Percentiles rank a stretch among this genome's conserved stretches.
Evolutionary conservation across 2,888 invertebrate species (phyloP).

Genomic region (Heliconius erato): DNA sequence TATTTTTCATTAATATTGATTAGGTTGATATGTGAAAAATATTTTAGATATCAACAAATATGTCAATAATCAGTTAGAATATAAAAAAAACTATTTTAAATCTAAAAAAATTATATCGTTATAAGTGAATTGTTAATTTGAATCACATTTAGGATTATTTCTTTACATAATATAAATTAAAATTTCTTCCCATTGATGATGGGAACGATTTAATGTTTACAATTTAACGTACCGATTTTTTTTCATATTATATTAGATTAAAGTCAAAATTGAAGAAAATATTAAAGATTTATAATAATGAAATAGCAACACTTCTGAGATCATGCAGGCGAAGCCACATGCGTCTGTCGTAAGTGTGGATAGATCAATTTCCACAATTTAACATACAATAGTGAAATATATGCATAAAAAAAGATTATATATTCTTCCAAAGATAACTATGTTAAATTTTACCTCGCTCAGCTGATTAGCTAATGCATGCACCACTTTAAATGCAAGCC

Average conservation of each 20-base stretch:
- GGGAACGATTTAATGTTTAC: neutral
- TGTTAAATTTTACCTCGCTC: constrained; percentile 6
- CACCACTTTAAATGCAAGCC: constrained; percentile 25
- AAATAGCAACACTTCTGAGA: neutral
- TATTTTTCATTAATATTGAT: no score
- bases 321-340: neutral
- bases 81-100: no score
- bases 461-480: constrained; percentile 27
- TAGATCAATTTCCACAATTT: neutral
- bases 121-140: no score
- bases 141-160: no score
- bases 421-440: constrained; percentile 14
- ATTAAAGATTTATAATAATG: neutral
- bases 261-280: neutral
- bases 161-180: no score
- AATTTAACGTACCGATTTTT: neutral
- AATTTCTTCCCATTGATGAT: no score
- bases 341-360: neutral
- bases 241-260: neutral
- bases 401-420: neutral
- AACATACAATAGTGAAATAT: neutral
- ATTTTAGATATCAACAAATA: no score
- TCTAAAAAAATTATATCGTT: no score
- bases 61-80: no score
- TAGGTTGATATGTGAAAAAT: no score